These are phyloP conservation scores for Illadopsis cleaveri DNA, from an alignment of 2,113 vertebrate genomes.

Conservation along the genomic window DNA sequence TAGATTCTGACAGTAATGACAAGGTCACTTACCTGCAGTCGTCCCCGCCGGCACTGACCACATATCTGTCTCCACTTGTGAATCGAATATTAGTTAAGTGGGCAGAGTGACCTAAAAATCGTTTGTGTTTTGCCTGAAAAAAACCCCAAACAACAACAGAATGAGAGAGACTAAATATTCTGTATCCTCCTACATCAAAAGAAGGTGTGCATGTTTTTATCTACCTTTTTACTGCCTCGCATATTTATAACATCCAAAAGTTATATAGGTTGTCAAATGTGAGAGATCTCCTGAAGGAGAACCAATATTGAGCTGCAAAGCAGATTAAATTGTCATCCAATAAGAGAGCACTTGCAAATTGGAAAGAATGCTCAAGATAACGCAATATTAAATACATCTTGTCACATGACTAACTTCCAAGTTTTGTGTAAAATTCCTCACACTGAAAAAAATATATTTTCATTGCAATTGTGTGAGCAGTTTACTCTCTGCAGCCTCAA, in stretches of 20 bases:
- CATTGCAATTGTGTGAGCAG: neutral
- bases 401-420: neutral
- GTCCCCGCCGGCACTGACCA: slow-evolving; percentile 94
- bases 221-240: neutral
- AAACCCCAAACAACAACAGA: neutral
- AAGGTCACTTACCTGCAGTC: slow-evolving; percentile 87
- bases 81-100: slow-evolving; percentile 95
- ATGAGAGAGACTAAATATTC: neutral
- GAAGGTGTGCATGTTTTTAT: neutral
- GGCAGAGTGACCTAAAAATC: slow-evolving; percentile 95
- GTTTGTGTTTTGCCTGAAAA: slow-evolving; percentile 95
- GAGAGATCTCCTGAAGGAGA: neutral
- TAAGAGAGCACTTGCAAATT: neutral
- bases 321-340: neutral
- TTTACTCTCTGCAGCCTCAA: neutral
- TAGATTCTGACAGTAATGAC: neutral
- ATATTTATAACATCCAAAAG: accelerated
- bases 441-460: neutral
- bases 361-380: neutral
- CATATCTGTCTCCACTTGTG: slow-evolving; percentile 89
- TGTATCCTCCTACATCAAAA: neutral
- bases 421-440: neutral
- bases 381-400: neutral
- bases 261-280: neutral
- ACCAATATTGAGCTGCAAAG: neutral